Evolutionary conservation across 1,140 invertebrate species (phyloP).

Genomic region (Sitodiplosis mosellana): DNA sequence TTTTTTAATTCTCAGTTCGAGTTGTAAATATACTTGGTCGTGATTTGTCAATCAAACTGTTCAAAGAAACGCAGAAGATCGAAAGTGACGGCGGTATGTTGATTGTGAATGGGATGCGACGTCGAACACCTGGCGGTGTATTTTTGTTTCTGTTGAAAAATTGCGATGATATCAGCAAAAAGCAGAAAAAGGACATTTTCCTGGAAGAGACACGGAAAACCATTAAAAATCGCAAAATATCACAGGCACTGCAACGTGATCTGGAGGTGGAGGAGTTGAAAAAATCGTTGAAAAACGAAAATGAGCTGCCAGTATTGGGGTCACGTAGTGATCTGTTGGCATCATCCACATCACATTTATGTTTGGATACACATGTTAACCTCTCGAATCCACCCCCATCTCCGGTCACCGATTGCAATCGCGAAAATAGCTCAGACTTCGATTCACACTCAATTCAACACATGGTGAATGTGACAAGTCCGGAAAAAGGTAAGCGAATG

Average conservation of each 20-base stretch:
- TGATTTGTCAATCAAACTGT: constrained; percentile 52
- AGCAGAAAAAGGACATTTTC: constrained; percentile 53
- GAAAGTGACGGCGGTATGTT: constrained; percentile 51
- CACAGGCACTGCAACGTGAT: constrained; percentile 30
- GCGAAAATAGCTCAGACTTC: constrained; percentile 47
- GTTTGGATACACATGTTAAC: constrained; percentile 9
- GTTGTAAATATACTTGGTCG: constrained; percentile 53
- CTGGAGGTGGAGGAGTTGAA: constrained; percentile 44
- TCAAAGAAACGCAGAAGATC: constrained; percentile 56
- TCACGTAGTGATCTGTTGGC: constrained; percentile 32
- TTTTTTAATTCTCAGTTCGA: constrained; percentile 34
- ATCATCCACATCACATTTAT: constrained; percentile 27
- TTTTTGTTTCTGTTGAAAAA: constrained; percentile 64
- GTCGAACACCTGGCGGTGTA: constrained; percentile 66
- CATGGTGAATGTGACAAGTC: constrained; percentile 15
- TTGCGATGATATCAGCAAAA: constrained; percentile 44
- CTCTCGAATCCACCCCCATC: constrained; percentile 57
- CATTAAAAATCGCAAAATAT: constrained; percentile 33
- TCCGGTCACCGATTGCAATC: constrained; percentile 45
- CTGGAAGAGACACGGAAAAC: constrained; percentile 39
- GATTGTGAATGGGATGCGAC: constrained; percentile 48
- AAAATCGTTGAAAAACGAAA: constrained; percentile 26
- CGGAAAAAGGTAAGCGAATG: constrained; percentile 15
- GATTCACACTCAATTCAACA: constrained; percentile 32
- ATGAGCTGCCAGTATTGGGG: constrained; percentile 35